Evolutionary conservation across 1,140 invertebrate genomes (phyloP), one percentile per base, ranked within the genome.

Genomic region (Pantala flavescens): DNA sequence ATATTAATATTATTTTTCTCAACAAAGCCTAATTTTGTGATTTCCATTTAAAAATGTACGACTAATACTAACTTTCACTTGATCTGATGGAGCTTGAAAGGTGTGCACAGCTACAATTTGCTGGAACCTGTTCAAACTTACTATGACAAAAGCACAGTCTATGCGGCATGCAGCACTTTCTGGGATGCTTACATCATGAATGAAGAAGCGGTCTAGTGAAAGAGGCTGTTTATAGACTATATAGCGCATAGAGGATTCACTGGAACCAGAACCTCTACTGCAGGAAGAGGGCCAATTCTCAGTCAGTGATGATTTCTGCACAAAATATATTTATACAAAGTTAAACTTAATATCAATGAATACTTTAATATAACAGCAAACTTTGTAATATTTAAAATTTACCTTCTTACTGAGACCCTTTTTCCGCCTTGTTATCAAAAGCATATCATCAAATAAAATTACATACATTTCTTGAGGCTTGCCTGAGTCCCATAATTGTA

Each of bases 381-480:
- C 28, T 5, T 5, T 5, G 5, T 2, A 9, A 9, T 10, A 71
- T 7, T 12, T 63, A 71, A 16, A 36, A 11, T 49, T 21, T 80
- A 88, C 87, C 82, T 89, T 89, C 82, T 88, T 86, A 73, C 78
- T 82, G 42, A 82, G 82, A 72, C 84, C 83, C 77, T 90, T 90
- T 79, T 90, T 91, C 71, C 85, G 81, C 79, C 88, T 84, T 5
- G 90, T 90, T 24, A 90, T 84, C 42, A 90, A 81, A n/a, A 90
- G 83, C 84, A 90, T 89, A 79, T 90, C 89, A 79, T 91, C 89
- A 81, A 90, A 91, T 7, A 90, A 82, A 77, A 90, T 88, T 49
- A 90, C 82, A 79, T 88, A 89, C 79, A 87, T 86, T 79, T 90
- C 88, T 21, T 81, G 80, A 9, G 84, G 83, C 79, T 87, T 86